A percentile compares a stretch with the other conserved stretches of the same genome.
Conservation (phyloP, 30 jellyfish, hydroid and myxozoan genomes). For the Turritopsis dohrnii region DNA sequence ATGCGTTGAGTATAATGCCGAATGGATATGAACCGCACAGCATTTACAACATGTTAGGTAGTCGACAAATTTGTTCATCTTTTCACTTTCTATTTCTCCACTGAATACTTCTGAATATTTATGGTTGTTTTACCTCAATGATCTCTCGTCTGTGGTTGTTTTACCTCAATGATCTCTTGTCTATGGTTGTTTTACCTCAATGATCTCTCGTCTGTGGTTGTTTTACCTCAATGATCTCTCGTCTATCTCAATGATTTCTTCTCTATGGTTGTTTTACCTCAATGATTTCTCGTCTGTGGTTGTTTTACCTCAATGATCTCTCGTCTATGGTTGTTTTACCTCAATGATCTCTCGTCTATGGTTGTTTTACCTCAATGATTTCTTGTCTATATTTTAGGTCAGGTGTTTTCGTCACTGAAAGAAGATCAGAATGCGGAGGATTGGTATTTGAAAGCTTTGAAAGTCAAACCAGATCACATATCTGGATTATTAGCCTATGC, state of each 20-base stretch:
- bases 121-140: not conserved
- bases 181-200: not conserved
- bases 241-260: too few relatives aligned
- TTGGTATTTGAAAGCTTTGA: conserved; percentile 67
- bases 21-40: conserved; percentile 61
- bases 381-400: conserved; percentile 41
- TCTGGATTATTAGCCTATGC: conserved; percentile 83
- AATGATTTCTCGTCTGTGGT: not conserved
- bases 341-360: not conserved
- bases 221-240: not conserved
- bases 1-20: conserved; percentile 55
- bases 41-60: conserved; percentile 80
- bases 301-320: not conserved
- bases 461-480: conserved; percentile 44
- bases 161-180: not conserved
- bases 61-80: too few relatives aligned
- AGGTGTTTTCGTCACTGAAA: conserved; percentile 52
- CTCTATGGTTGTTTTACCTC: not conserved
- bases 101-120: not conserved
- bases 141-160: not conserved
- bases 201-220: not conserved
- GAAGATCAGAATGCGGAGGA: conserved; percentile 39
- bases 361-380: not conserved
- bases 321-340: not conserved
- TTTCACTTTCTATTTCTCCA: not conserved